Conservation (phyloP, 2,113 vertebrate genomes). For the Sapayoa aenigma region DNA sequence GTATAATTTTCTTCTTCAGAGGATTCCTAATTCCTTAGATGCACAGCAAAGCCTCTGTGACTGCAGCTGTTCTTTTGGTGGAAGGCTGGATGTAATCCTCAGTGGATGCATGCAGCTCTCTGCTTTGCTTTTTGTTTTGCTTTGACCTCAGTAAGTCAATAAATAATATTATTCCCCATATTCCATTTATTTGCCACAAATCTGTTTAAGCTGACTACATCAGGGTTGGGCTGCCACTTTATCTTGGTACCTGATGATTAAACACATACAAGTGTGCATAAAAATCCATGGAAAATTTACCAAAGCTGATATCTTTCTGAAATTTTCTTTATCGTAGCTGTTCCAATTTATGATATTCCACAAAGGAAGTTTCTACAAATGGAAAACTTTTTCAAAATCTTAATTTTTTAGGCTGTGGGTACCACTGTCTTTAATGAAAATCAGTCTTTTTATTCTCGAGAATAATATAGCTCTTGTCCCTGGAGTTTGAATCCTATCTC, state of each 20-base stretch:
- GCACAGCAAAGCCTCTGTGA: neutral
- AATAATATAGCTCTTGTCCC: neutral
- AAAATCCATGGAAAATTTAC: neutral
- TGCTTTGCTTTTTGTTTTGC: neutral
- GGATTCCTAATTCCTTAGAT: neutral
- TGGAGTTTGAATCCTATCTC: slow-evolving; percentile 15
- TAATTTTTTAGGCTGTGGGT: neutral
- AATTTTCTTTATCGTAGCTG: neutral
- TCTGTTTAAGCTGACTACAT: neutral
- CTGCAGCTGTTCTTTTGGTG: neutral
- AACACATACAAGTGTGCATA: too few species aligned
- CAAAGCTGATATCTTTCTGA: neutral
- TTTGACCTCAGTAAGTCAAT: neutral
- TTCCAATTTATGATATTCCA: neutral
- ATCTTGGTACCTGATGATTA: neutral
- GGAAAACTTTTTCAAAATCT: neutral
- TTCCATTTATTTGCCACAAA: neutral
- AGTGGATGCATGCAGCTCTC: neutral
- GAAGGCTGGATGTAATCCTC: neutral
- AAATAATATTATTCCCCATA: neutral
- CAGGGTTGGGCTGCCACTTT: neutral
- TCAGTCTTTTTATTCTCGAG: neutral
- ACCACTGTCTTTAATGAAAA: neutral
- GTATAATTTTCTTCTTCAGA: neutral
- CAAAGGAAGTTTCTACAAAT: neutral